Evolutionary conservation across 2,797 vertebrate genomes (phyloP).

Genomic region (Amniataba percoides): DNA sequence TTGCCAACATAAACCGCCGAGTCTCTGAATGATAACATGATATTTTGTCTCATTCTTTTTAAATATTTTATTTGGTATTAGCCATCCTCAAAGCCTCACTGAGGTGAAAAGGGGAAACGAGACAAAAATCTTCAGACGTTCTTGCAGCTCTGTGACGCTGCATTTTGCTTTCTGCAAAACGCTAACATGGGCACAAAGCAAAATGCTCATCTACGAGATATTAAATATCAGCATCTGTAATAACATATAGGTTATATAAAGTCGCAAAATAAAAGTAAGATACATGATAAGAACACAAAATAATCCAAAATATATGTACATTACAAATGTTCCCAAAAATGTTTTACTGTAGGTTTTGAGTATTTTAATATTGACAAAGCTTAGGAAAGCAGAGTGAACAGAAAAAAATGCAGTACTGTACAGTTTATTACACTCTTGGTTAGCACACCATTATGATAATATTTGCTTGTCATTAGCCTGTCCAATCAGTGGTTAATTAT

Average conservation of each 20-base stretch:
- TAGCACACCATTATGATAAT: conserved; percentile 33
- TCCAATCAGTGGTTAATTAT: conserved; percentile 57
- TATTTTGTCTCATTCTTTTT: too few species aligned
- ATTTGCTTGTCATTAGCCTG: conserved; percentile 21
- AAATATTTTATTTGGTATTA: too few species aligned
- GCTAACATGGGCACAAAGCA: too few species aligned
- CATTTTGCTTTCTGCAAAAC: too few species aligned
- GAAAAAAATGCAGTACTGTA: conserved; percentile 11
- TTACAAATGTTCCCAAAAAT: neutral
- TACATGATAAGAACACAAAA: neutral
- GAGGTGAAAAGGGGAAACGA: too few species aligned
- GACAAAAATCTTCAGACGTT: too few species aligned
- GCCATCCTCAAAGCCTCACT: too few species aligned
- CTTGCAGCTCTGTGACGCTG: too few species aligned
- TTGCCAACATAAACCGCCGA: neutral
- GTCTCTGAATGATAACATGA: too few species aligned
- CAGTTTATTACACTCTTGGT: conserved; percentile 35
- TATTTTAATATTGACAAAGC: neutral
- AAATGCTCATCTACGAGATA: too few species aligned
- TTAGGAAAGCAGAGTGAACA: neutral
- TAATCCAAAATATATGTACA: neutral
- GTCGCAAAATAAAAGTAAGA: neutral
- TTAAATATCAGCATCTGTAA: too few species aligned
- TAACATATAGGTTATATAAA: neutral
- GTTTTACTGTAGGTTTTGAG: neutral